Conservation (phyloP, 2,113 vertebrate species). For the Otus sunia region DNA sequence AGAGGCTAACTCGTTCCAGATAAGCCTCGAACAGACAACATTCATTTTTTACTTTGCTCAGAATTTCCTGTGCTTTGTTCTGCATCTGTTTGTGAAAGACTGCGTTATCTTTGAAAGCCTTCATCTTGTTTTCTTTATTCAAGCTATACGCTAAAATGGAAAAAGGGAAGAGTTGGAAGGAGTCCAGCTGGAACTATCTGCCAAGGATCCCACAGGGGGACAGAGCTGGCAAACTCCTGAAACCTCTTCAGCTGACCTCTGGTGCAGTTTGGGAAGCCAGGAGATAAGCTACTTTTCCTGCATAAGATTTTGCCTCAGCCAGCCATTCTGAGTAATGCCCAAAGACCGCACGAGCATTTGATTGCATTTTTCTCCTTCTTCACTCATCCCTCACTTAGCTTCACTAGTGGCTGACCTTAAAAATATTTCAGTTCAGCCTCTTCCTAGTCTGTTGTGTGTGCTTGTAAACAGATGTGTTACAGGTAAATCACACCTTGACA, state of each 20-base stretch:
- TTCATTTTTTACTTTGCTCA: conserved; percentile 52
- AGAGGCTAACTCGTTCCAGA: conserved; percentile 58
- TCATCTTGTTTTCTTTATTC: conserved; percentile 57
- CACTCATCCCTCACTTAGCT: not conserved
- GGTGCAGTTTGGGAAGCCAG: not conserved
- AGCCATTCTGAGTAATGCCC: not conserved
- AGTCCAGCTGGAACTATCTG: conserved; percentile 63
- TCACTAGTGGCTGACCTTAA: not conserved
- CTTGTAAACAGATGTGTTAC: not conserved
- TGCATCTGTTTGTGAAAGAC: conserved; percentile 51
- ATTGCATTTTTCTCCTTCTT: not conserved
- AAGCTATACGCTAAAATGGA: conserved; percentile 15
- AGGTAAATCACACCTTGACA: accelerated
- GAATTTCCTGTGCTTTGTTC: conserved; percentile 69
- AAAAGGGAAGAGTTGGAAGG: conserved; percentile 63
- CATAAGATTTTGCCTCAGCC: not conserved
- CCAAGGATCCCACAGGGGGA: conserved; percentile 32
- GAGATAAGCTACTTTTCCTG: conserved; percentile 26
- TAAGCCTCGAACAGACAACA: conserved; percentile 43
- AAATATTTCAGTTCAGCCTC: not conserved
- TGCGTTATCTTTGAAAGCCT: conserved; percentile 30
- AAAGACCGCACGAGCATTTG: not conserved
- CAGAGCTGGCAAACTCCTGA: conserved; percentile 48
- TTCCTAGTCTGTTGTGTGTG: not conserved
- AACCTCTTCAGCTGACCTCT: conserved; percentile 46